A percentile compares a stretch with the other conserved stretches of the same genome.
Evolutionary conservation across 2,888 invertebrate genomes (phyloP).

Genomic region (Heliconius ethilla): DNA sequence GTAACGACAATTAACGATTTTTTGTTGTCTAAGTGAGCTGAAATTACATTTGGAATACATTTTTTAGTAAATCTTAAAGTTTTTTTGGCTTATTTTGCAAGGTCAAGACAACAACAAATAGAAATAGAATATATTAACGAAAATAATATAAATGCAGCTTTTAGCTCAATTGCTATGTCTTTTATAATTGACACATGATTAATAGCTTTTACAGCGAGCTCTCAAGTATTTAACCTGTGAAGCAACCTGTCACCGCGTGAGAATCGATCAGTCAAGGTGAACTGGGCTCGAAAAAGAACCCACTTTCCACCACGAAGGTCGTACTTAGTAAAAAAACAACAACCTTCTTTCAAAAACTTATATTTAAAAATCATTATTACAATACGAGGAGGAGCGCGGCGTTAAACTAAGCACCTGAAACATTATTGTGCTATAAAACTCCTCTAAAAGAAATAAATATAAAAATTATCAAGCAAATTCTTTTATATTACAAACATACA

Average conservation of each 20-base stretch:
- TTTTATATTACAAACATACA: slow-evolving; percentile 15
- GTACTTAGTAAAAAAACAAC: slow-evolving; percentile 56
- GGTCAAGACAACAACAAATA: background rate
- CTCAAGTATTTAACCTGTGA: slow-evolving; percentile 42
- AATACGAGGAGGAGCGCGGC: slow-evolving; percentile 44
- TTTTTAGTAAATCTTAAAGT: background rate
- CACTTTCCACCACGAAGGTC: slow-evolving; percentile 70
- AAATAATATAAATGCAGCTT: background rate
- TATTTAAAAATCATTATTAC: slow-evolving; percentile 53
- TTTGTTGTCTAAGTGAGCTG: background rate
- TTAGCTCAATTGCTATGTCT: background rate
- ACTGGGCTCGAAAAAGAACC: slow-evolving; percentile 57
- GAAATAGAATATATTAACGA: background rate
- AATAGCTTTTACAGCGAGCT: slow-evolving; percentile 21
- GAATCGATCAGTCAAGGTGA: slow-evolving; percentile 67
- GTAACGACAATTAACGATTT: background rate
- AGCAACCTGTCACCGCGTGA: slow-evolving; percentile 56
- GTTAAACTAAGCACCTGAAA: slow-evolving; percentile 27
- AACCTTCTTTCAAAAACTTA: slow-evolving; percentile 65
- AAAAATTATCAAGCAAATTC: slow-evolving; percentile 27
- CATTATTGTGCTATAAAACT: slow-evolving; percentile 40
- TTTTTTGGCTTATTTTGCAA: background rate
- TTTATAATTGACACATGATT: slow-evolving; percentile 25
- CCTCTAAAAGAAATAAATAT: slow-evolving; percentile 41
- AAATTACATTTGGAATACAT: slow-evolving; percentile 11